Conservation (phyloP, 1,140 invertebrate genomes). For the Sinella curviseta region DNA sequence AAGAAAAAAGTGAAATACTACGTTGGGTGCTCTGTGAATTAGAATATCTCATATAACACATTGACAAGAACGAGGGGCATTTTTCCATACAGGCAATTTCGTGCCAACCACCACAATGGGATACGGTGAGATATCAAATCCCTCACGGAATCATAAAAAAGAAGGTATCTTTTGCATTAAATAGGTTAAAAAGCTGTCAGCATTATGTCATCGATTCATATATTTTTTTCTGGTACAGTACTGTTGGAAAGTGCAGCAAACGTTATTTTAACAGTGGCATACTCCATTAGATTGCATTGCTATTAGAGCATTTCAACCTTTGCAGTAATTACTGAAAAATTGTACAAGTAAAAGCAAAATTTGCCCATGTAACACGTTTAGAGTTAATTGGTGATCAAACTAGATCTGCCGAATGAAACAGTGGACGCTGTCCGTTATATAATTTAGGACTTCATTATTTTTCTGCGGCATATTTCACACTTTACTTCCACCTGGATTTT, state of each 20-base stretch:
- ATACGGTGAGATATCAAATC: neutral
- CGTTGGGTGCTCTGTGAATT: neutral
- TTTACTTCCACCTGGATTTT: too few relatives aligned
- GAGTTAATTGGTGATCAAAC: neutral
- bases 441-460: too few relatives aligned
- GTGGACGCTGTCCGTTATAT: too few relatives aligned
- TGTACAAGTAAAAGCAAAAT: too few relatives aligned
- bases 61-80: neutral
- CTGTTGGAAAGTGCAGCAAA: too few relatives aligned
- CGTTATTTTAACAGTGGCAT: too few relatives aligned
- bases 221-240: neutral
- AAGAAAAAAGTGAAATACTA: neutral
- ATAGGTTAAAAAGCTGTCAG: constrained; percentile 18
- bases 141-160: neutral
- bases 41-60: neutral
- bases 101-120: neutral
- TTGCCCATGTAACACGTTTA: neutral
- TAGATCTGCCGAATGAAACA: neutral
- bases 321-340: too few relatives aligned
- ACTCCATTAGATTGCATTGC: too few relatives aligned
- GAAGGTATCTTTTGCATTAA: too few relatives aligned
- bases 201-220: constrained; percentile 10
- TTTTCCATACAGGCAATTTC: neutral
- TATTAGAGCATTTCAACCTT: too few relatives aligned
- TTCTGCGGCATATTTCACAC: too few relatives aligned